Evolutionary conservation across 2,797 vertebrate genomes (phyloP), one percentile per base, ranked within the genome.

Genomic region (Margarornis squamiger): DNA sequence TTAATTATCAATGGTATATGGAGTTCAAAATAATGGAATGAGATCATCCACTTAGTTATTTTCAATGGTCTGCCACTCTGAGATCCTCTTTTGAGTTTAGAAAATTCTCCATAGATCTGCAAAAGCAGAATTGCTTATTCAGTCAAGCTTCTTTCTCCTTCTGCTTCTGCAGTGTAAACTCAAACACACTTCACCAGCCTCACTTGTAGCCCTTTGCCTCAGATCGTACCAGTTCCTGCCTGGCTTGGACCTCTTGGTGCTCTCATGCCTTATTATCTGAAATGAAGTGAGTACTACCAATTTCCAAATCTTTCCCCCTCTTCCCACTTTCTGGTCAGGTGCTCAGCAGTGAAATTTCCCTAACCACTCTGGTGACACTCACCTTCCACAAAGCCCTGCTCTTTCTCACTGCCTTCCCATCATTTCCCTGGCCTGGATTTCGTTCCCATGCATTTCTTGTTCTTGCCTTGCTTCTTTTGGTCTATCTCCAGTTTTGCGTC

Each of bases 1-100:
- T 95, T 96, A 93, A 96, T 88, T 94, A 96, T 93, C 96, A 92
- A 70, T 83, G 58, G 68, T 96, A 85, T 86, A 91, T 65, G 74
- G 92, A 95, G 72, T 94, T 94, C 73, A 96, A 97, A 96, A 95
- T 93, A 95, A 89, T 83, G 91, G 92, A 96, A 96, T 93, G 70
- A 96, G 94, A 95, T 94, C 86, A 86, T 96, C 86, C 95, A 93
- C 55, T 86, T 71, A 70, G 81, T 96, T 94, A 54, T 95, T 93
- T 96, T 94, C 92, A 65, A 45, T 21, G 63, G 54, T 80, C 93
- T 92, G 61, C 68, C 75, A 90, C 72, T 65, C 71, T 83, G 43
- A 52, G 41, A 68, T 63, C 48, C 9, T 43, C 52, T 77, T 91
- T 34, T 34, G 43, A 55, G 26, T 77, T 93, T 72, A 90, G 77